Percentiles rank a stretch among this genome's conserved stretches.
Evolutionary conservation across 2,888 invertebrate genomes (phyloP).

Genomic region (Nymphalis polychloros): DNA sequence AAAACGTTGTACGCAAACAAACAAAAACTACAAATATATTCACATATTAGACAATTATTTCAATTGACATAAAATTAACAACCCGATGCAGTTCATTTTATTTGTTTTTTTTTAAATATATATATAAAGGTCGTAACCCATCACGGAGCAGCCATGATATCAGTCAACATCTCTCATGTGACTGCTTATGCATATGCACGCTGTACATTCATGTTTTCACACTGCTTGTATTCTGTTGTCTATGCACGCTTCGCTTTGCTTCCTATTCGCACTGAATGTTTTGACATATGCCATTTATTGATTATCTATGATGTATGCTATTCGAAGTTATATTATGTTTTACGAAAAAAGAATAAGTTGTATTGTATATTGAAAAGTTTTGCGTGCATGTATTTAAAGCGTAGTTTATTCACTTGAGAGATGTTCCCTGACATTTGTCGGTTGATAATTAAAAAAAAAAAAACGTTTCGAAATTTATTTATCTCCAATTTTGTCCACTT

Average conservation of each 20-base stretch:
- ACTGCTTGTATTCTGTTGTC: conserved; percentile 41
- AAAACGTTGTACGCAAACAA: too few relatives aligned
- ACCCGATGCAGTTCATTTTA: neutral
- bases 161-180: conserved; percentile 80
- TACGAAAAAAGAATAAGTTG: conserved; percentile 15
- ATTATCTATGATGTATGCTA: conserved; percentile 2
- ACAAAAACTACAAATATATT: too few relatives aligned
- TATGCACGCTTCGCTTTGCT: conserved; percentile 40
- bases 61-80: neutral
- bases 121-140: conserved; percentile 30
- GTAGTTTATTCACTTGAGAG: conserved; percentile 74
- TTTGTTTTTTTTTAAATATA: conserved; percentile 12
- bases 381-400: conserved; percentile 64
- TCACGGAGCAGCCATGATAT: conserved; percentile 48
- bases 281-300: conserved; percentile 33
- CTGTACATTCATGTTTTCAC: conserved; percentile 40
- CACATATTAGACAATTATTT: too few relatives aligned
- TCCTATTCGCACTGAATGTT: conserved; percentile 34
- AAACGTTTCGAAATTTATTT: conserved; percentile 18
- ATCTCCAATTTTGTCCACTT: conserved; percentile 61
- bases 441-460: conserved; percentile 16
- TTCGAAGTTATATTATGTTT: conserved; percentile 10
- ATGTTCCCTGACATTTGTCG: conserved; percentile 76
- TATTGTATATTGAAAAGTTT: conserved; percentile 37
- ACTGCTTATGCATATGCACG: conserved; percentile 69